Conservation (phyloP, 2,888 invertebrate genomes). For the Aphidius colemani region DNA sequence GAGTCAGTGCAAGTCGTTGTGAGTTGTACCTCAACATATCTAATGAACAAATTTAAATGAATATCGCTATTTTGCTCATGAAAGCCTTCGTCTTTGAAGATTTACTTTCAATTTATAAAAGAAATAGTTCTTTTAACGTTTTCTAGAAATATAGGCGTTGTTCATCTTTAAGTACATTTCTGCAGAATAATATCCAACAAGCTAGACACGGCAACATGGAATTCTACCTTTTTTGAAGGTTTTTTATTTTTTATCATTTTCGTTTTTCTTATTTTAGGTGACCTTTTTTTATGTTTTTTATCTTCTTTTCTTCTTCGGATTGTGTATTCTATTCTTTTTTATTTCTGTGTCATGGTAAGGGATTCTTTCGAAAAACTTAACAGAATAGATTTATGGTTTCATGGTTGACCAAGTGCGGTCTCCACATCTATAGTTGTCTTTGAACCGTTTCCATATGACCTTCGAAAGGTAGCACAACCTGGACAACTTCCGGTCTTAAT, state of each 20-base stretch:
- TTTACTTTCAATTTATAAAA: too few species aligned
- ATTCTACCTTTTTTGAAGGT: slow-evolving; percentile 23
- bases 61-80: too few species aligned
- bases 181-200: too few species aligned
- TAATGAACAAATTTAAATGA: too few species aligned
- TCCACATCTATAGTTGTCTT: slow-evolving; percentile 34
- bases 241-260: slow-evolving; percentile 49
- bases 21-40: too few species aligned
- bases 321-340: slow-evolving; percentile 21
- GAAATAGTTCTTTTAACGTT: too few species aligned
- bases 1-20: too few species aligned
- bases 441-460: slow-evolving; percentile 42
- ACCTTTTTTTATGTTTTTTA: slow-evolving; percentile 38
- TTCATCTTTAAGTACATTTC: not conserved
- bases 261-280: slow-evolving; percentile 40
- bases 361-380: slow-evolving; percentile 47
- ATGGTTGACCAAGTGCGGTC: slow-evolving; percentile 58
- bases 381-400: slow-evolving; percentile 54
- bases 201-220: too few species aligned
- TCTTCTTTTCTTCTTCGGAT: slow-evolving; percentile 26
- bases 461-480: slow-evolving; percentile 35
- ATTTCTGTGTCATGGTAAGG: slow-evolving; percentile 21
- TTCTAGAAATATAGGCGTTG: too few species aligned
- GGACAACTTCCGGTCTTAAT: slow-evolving; percentile 17
- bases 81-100: too few species aligned